A percentile compares a stretch with the other conserved stretches of the same genome.
Conservation (phyloP, 1,140 invertebrate species). For the Heliconius nattereri region DNA sequence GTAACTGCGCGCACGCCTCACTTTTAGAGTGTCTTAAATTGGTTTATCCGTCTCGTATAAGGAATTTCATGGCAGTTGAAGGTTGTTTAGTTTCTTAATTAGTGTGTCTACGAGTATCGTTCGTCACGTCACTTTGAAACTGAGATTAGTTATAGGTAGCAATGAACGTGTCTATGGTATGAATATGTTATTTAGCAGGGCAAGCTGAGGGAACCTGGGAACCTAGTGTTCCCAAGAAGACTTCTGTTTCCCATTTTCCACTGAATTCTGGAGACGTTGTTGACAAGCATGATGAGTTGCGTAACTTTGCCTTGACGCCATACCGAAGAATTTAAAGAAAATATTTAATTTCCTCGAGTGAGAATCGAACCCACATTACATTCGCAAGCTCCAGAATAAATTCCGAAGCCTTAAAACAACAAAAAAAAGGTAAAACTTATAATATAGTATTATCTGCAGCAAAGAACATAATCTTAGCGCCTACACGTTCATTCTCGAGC, state of each 20-base stretch:
- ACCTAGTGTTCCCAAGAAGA: too few species aligned
- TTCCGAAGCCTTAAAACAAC: slow-evolving; percentile 25
- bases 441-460: slow-evolving; percentile 35
- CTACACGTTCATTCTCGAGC: slow-evolving; percentile 50
- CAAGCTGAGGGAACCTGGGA: too few species aligned
- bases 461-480: slow-evolving; percentile 53
- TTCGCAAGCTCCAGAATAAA: slow-evolving; percentile 26
- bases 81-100: slow-evolving; percentile 73
- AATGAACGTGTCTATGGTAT: background rate
- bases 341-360: too few species aligned
- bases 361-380: slow-evolving; percentile 7
- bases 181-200: background rate
- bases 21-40: slow-evolving; percentile 66
- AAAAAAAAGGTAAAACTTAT: slow-evolving; percentile 26
- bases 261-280: too few species aligned
- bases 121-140: slow-evolving; percentile 51
- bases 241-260: too few species aligned
- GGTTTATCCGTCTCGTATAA: slow-evolving; percentile 66
- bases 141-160: slow-evolving; percentile 46
- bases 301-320: too few species aligned
- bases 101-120: slow-evolving; percentile 54
- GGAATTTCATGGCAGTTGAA: slow-evolving; percentile 73
- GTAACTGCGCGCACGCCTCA: slow-evolving; percentile 52
- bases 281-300: too few species aligned
- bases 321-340: too few species aligned